These are phyloP conservation scores for Plebejus anna DNA, from an alignment of 2,888 invertebrate species.

Conservation along the genomic window DNA sequence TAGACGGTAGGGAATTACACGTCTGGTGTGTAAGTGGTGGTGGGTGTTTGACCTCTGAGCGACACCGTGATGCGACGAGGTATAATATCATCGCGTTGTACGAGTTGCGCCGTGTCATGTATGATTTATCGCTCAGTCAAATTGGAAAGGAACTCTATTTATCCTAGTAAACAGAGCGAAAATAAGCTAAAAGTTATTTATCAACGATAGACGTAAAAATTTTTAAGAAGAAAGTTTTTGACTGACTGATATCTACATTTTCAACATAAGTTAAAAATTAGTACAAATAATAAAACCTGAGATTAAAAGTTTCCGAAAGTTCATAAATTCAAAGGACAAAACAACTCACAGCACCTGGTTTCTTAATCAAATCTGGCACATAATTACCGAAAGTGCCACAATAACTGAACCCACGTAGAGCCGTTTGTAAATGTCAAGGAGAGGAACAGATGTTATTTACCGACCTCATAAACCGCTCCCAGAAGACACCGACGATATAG, in stretches of 20 bases:
- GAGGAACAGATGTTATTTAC: slow-evolving; percentile 24
- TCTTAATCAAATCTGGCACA: slow-evolving; percentile 4
- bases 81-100: slow-evolving; percentile 15
- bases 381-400: slow-evolving; percentile 4
- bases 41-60: slow-evolving; percentile 23
- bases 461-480: slow-evolving; percentile 26
- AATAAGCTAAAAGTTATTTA: not conserved
- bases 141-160: not conserved
- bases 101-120: slow-evolving; percentile 14
- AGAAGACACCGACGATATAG: slow-evolving; percentile 12
- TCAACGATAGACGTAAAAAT: not conserved
- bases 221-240: not conserved
- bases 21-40: slow-evolving; percentile 23
- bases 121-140: not conserved
- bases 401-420: slow-evolving; percentile 5
- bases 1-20: slow-evolving; percentile 17
- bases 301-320: not conserved
- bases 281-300: no score
- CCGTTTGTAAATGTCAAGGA: slow-evolving; percentile 27
- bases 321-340: not conserved
- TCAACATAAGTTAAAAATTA: no score
- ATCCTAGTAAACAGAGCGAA: not conserved
- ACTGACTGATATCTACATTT: no score
- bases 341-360: not conserved
- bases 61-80: slow-evolving; percentile 16